A percentile compares a stretch with the other conserved stretches of the same genome.
phyloP scores from a whole-genome alignment of 37 sponge, comb jelly and placozoan species.

The Hormiphora californensis region DNA sequence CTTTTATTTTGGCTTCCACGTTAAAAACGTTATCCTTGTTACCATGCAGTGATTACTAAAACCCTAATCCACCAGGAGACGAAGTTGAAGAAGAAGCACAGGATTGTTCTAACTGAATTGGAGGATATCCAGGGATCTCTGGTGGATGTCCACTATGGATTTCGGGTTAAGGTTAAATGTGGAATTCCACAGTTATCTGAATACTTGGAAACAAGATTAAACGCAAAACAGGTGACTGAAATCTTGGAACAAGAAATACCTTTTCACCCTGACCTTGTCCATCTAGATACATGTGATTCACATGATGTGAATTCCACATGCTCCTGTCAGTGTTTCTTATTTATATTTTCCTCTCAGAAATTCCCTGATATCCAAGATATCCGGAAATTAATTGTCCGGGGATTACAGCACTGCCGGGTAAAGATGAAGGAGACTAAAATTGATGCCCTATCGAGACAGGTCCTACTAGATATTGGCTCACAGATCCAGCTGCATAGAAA shows the following conservation, averaged over 20 bases:
- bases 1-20: too few relatives aligned
- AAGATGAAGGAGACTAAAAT: slow-evolving; percentile 30
- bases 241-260: not conserved
- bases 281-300: not conserved
- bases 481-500: slow-evolving; percentile 28
- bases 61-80: slow-evolving; percentile 7
- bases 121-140: slow-evolving; percentile 35
- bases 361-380: slow-evolving; percentile 34
- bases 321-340: too few relatives aligned
- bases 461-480: slow-evolving; percentile 16
- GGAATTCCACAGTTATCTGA: slow-evolving; percentile 6
- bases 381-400: not conserved
- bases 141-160: not conserved
- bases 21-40: too few relatives aligned
- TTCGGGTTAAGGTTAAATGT: slow-evolving; percentile 21
- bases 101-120: slow-evolving; percentile 1
- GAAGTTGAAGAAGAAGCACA: slow-evolving; percentile 51
- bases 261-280: not conserved
- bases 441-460: not conserved
- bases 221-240: slow-evolving; percentile 21
- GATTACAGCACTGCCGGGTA: not conserved
- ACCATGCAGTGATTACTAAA: too few relatives aligned
- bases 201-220: slow-evolving; percentile 5
- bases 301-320: too few relatives aligned
- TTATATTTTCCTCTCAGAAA: slow-evolving; percentile 3